Evolutionary conservation across 2,797 vertebrate species (phyloP).

Genomic region (Mormyrus proboscirostris): DNA sequence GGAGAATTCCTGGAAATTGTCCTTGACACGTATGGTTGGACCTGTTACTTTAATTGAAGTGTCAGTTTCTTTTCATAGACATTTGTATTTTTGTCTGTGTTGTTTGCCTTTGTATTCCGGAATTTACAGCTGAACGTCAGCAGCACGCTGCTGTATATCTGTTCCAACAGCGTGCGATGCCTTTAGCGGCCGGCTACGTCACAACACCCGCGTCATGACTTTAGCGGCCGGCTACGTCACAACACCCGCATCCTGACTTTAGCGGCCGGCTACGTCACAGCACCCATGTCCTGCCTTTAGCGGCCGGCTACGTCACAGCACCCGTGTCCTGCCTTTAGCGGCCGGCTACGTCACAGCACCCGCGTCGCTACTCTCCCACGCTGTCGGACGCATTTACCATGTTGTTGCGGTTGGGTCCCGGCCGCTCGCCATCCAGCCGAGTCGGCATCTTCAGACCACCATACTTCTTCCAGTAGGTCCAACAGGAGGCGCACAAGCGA

Average conservation of each 20-base stretch:
- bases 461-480: slow-evolving; percentile 99
- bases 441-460: slow-evolving; percentile 98
- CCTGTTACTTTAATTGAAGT: neutral
- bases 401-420: slow-evolving; percentile 89
- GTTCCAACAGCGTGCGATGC: too few relatives aligned
- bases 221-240: too few relatives aligned
- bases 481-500: slow-evolving; percentile 91
- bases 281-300: neutral
- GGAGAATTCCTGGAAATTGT: neutral
- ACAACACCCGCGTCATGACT: neutral
- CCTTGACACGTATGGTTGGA: neutral
- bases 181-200: too few relatives aligned
- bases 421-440: slow-evolving; percentile 88
- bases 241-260: neutral
- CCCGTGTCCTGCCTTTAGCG: neutral
- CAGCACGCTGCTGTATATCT: neutral
- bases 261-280: too few relatives aligned
- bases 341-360: neutral
- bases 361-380: neutral
- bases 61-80: neutral
- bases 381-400: slow-evolving; percentile 57
- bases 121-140: neutral
- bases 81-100: neutral
- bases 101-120: neutral
- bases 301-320: neutral